A percentile compares a stretch with the other conserved stretches of the same genome.
Evolutionary conservation across 2,113 vertebrate genomes (phyloP).

Genomic region (Glaucidium brasilianum): DNA sequence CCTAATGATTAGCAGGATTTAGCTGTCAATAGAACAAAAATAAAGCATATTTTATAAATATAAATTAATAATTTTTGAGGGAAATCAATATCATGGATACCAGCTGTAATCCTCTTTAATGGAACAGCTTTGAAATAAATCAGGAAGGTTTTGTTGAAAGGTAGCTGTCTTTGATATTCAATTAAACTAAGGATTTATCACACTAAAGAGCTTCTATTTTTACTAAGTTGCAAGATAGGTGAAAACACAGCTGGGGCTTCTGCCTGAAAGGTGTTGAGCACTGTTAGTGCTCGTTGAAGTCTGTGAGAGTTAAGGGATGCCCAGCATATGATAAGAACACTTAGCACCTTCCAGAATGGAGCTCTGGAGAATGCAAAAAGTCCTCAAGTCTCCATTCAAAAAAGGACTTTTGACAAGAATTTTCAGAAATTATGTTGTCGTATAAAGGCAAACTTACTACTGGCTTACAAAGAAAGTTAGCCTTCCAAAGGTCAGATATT

Average conservation of each 20-base stretch:
- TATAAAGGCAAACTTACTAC: background rate
- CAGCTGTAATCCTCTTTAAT: constrained; percentile 5
- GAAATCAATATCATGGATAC: background rate
- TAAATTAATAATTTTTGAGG: background rate
- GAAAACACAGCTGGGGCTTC: background rate
- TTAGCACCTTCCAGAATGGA: background rate
- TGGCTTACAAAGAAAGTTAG: background rate
- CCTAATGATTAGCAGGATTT: background rate
- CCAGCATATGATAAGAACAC: background rate
- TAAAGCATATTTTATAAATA: background rate
- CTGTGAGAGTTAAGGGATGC: background rate
- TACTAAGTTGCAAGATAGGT: background rate
- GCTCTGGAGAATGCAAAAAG: background rate
- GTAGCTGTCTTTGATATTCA: background rate
- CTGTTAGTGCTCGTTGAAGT: background rate
- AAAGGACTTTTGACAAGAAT: background rate
- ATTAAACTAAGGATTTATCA: background rate
- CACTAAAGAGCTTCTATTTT: background rate
- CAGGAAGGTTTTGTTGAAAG: constrained; percentile 10
- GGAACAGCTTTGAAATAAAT: constrained; percentile 8
- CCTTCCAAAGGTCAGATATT: background rate
- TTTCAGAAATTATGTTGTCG: background rate
- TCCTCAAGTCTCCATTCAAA: background rate
- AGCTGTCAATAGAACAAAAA: background rate
- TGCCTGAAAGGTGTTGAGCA: background rate